Evolutionary conservation across 2,888 invertebrate genomes (phyloP), one percentile per base, ranked within the genome.

Genomic region (Ophion slaviceki): DNA sequence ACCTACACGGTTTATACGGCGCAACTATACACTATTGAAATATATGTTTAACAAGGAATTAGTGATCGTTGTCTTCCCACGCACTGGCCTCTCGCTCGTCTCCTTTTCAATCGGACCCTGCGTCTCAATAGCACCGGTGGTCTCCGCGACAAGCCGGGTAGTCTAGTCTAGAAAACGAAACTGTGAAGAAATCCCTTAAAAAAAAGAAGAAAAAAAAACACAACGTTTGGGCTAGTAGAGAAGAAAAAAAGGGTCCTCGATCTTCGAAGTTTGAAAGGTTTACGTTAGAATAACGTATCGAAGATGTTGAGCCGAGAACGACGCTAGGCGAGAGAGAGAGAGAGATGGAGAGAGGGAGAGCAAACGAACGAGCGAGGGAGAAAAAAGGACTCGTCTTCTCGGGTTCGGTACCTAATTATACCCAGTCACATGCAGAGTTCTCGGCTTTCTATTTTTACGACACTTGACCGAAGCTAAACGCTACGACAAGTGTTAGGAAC

Each of bases 381-480:
- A n/a, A 45, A 66, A 76, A 81, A 68, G 86, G 86, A 78, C 83
- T 83, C 80, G 83, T 80, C 89, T 88, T 90, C 89, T 89, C 89
- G 89, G 83, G 89, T 91, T 92, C 89, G 88, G 91, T 91, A 89
- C 90, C 93, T 93, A 93, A 93, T 93, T 93, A 92, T 93, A 93
- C 90, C 86, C 92, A 93, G 90, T 93, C 93, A 92, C 93, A 93
- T 91, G 93, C 93, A 92, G 93, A 93, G 93, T 89, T 90, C 89
- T 88, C 91, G 91, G 89, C 91, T 91, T 90, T 92, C 93, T 93
- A 93, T 93, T 93, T 93, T 92, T 91, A 93, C 88, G 86, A 88
- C 87, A 89, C 91, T 92, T 92, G 91, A 92, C 92, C 91, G 90
- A 92, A 92, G 88, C 88, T 90, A 89, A 91, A 91, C 88, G 88